Conservation (phyloP, 2,888 invertebrate species). For the Petrolisthes manimaculis region DNA sequence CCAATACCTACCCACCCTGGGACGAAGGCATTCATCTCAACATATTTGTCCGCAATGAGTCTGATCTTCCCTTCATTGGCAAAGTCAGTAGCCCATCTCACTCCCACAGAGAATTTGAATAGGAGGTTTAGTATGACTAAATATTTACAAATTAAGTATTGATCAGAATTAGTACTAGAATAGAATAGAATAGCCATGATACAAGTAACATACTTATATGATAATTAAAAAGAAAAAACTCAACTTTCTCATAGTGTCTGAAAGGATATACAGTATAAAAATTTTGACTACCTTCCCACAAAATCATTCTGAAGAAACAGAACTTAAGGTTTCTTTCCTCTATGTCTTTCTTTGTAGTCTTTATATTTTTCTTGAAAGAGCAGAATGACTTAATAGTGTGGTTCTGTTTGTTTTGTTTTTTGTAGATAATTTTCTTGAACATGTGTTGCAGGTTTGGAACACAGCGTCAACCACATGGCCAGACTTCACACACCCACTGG, state of each 20-base stretch:
- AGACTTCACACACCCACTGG: conserved; percentile 83
- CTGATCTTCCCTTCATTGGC: conserved; percentile 78
- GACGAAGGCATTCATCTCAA: conserved; percentile 81
- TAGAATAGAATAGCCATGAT: neutral
- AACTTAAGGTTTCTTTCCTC: too few relatives aligned
- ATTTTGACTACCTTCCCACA: too few relatives aligned
- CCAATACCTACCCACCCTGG: conserved; percentile 81
- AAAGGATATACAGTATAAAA: too few relatives aligned
- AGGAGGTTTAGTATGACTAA: neutral
- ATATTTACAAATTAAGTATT: neutral
- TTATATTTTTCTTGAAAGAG: too few relatives aligned
- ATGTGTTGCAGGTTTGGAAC: conserved; percentile 78
- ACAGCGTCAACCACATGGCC: conserved; percentile 80
- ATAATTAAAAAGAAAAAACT: too few relatives aligned
- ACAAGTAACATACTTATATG: neutral
- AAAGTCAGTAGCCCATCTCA: conserved; percentile 73
- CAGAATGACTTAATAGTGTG: too few relatives aligned
- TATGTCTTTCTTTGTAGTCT: too few relatives aligned
- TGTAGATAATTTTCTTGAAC: neutral
- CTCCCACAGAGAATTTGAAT: neutral
- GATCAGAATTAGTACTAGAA: neutral
- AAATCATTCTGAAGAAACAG: too few relatives aligned
- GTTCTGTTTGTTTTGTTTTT: too few relatives aligned
- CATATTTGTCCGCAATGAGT: conserved; percentile 80
- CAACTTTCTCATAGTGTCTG: too few relatives aligned